Evolutionary conservation across 2,888 invertebrate genomes (phyloP), one percentile per base, ranked within the genome.

Genomic region (Hirtodrosophila trivittata): DNA sequence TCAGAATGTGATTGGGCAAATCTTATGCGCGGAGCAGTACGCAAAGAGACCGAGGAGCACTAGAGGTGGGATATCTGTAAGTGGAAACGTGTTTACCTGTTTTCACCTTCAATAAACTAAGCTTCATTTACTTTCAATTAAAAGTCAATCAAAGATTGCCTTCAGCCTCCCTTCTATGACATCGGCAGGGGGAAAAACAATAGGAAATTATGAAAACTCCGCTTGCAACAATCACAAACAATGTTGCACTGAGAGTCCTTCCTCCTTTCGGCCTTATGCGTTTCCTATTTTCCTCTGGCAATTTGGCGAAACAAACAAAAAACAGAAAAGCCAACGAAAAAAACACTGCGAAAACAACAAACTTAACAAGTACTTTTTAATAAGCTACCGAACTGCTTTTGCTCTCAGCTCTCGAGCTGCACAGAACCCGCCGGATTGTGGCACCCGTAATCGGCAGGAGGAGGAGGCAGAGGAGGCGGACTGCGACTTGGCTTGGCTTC

Each of bases 91-190:
- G n/a, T n/a, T n/a, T n/a, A n/a, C n/a, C n/a, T n/a, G n/a, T n/a
- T n/a, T n/a, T n/a, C n/a, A n/a, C n/a, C n/a, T n/a, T n/a, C n/a
- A n/a, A n/a, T n/a, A n/a, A n/a, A n/a, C n/a, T 13, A 13, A 3
- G 28, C 37, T 65, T 66, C 69, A 75, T 75, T 78, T 82, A 66
- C 65, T 85, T 75, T 57, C 83, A 85, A 82, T 80, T 86, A 85
- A 78, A 86, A 78, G 69, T 73, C 69, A 82, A 80, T 80, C 83
- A 75, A 72, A 75, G 63, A 57, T 69, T 66, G 47, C 58, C 66
- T 57, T 60, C 32, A 28, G 46, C 3, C 42, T 39, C 57, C 12
- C 58, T 21, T 54, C 16, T 62, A 42, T 51, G 43, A 28, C 51
- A 63, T 14, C 25, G 43, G 26, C 28, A 42, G 6, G 10, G 12